Conservation (phyloP, 1,140 invertebrate genomes). For the Uloborus diversus region DNA sequence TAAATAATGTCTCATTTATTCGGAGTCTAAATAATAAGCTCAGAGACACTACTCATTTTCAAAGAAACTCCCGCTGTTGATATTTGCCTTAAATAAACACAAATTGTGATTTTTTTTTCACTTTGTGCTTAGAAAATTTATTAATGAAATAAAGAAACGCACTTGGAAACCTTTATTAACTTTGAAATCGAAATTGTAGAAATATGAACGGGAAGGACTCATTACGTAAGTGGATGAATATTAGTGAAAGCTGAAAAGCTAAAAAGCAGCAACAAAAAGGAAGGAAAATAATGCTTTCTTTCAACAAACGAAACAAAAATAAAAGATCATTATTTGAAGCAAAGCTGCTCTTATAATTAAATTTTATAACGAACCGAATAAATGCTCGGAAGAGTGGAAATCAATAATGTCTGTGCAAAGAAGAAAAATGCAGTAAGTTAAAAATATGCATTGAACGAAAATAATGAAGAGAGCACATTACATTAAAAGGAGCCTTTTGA, state of each 20-base stretch:
- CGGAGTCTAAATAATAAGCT: no score
- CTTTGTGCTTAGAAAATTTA: no score
- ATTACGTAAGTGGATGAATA: not conserved
- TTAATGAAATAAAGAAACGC: not conserved
- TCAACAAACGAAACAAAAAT: not conserved
- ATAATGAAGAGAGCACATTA: no score
- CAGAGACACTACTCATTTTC: no score
- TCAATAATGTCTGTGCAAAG: not conserved
- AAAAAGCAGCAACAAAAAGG: not conserved
- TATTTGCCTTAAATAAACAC: no score
- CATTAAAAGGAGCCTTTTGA: no score
- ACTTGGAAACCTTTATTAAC: not conserved
- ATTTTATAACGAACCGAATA: constrained; percentile 7
- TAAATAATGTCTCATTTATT: no score
- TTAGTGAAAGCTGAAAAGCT: not conserved
- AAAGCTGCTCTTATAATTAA: constrained; percentile 35
- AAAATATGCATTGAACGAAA: no score
- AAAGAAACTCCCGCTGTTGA: no score
- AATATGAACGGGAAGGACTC: not conserved
- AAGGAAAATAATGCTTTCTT: not conserved
- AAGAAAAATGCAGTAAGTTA: not conserved
- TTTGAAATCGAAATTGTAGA: not conserved
- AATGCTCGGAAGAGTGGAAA: constrained; percentile 6
- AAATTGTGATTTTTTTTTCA: no score
- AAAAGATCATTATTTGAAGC: constrained; percentile 24